Base-by-base conservation (phyloP, 2,888 invertebrate genomes). In the Drosophila austrosaltans region DNA sequence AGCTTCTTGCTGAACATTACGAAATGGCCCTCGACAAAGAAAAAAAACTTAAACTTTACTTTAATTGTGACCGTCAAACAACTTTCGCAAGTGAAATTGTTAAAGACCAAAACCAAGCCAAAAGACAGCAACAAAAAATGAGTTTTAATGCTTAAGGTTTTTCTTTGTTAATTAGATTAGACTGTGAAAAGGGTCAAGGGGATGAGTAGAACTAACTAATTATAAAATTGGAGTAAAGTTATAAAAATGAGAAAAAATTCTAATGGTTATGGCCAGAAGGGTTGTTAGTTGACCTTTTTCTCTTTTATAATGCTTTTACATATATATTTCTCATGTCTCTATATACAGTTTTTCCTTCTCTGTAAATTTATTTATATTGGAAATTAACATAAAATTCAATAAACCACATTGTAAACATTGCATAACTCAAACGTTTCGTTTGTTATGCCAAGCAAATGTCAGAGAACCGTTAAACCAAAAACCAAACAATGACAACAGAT, bases 1-100 rank as follows among this genome's bases (percentile, higher is more conserved):
- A 60, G 79, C 79, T 82, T 71, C 74, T 73, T 39, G 59, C 60
- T 63, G 36, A 60, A 67, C 64, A 79, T 84, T 81, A 73, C 85
- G 65, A 75, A 75, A 75, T 69, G 61, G 53, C 63, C 63, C 69
- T 68, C 61, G 53, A 16, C 16, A 16, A 16, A 16, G 0, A 16
- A 16, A 16, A 42, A 77, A 64, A 64, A 72, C 61, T 58, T 22
- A 54, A 78, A 70, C 53, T 69, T 71, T 58, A 69, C 82, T 75
- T 82, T 67, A 79, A 82, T 77, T 79, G 72, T 64, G 72, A 59
- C 64, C 63, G 59, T 61, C 69, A 75, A 60, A 60, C 74, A 60
- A 60, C 74, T 82, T 82, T 82, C 84, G 82, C 82, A 86, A 86
- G 79, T 86, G 87, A 82, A 86, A 85, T 69, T 75, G 79, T 53